Evolutionary conservation across 2,888 invertebrate genomes (phyloP).

Genomic region (Hemicrepidius hirtus): DNA sequence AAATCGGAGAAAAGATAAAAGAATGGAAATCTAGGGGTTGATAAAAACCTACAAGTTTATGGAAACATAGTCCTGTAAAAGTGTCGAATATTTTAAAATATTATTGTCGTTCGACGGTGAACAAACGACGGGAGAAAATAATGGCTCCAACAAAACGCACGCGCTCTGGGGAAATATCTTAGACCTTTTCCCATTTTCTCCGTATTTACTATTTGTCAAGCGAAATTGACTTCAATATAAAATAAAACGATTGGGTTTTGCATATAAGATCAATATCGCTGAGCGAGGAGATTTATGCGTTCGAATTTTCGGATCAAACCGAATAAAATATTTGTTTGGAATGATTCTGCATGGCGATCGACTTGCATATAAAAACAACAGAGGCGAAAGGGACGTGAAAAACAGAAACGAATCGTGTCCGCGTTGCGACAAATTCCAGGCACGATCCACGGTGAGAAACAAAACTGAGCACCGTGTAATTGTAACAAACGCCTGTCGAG

Average conservation of each 20-base stretch:
- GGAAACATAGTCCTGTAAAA: constrained; percentile 62
- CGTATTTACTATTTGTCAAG: constrained; percentile 65
- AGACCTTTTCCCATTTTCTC: constrained; percentile 63
- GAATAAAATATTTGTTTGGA: constrained; percentile 32
- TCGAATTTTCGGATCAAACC: constrained; percentile 40
- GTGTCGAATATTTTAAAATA: constrained; percentile 67
- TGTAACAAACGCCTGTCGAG: constrained; percentile 51
- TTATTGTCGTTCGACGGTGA: constrained; percentile 63
- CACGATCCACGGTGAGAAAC: constrained; percentile 50
- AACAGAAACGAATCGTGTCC: constrained; percentile 19
- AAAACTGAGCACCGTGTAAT: constrained; percentile 50
- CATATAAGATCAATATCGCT: constrained; percentile 61
- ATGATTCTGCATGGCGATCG: constrained; percentile 11
- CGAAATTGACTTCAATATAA: constrained; percentile 67
- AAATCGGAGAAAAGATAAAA: neutral
- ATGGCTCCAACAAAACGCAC: constrained; percentile 61
- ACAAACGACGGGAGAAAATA: constrained; percentile 64
- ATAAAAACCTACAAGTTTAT: constrained; percentile 52
- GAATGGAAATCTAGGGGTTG: constrained; percentile 5
- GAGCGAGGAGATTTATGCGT: constrained; percentile 42
- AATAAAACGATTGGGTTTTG: constrained; percentile 66
- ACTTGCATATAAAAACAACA: constrained; percentile 4
- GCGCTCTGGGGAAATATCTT: constrained; percentile 65
- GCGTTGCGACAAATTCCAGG: constrained; percentile 48
- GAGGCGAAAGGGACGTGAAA: constrained; percentile 13